These are phyloP conservation scores for Drosophila villosipedis DNA, from an alignment of 2,888 invertebrate genomes.

Conservation along the genomic window DNA sequence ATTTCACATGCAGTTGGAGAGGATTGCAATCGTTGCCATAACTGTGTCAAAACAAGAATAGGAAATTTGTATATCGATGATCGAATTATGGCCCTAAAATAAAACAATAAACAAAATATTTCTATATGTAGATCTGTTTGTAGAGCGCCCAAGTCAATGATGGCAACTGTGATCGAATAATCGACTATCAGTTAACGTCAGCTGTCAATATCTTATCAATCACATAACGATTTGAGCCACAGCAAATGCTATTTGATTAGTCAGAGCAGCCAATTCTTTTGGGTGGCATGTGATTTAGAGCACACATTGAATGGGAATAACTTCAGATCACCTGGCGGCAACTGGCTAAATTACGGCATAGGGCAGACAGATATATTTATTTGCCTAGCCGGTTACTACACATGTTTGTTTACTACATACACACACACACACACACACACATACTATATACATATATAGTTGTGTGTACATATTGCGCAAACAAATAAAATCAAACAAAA, in stretches of 20 bases:
- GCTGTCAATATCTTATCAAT: conserved; percentile 67
- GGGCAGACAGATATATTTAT: conserved; percentile 61
- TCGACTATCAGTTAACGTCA: conserved; percentile 49
- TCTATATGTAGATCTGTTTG: neutral
- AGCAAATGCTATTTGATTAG: conserved; percentile 57
- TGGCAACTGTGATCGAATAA: conserved; percentile 8
- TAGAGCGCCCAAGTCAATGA: conserved; percentile 13
- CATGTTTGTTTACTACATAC: neutral
- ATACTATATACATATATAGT: neutral
- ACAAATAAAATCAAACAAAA: conserved; percentile 64
- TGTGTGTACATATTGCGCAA: conserved; percentile 44
- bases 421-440: conserved; percentile 10
- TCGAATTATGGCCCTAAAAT: conserved; percentile 1
- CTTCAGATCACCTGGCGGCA: conserved; percentile 44
- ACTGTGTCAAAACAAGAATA: neutral
- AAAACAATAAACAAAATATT: neutral
- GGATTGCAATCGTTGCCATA: neutral
- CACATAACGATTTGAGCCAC: conserved; percentile 30
- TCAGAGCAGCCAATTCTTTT: conserved; percentile 46
- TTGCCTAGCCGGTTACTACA: conserved; percentile 33
- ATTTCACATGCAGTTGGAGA: neutral
- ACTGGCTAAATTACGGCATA: conserved; percentile 42
- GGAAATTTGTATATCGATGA: conserved; percentile 1
- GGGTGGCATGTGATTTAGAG: conserved; percentile 51
- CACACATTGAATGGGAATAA: conserved; percentile 25